Percentiles rank a stretch among this genome's conserved stretches.
Conservation (phyloP, 2,113 vertebrate genomes). For the Dascyllus trimaculatus region DNA sequence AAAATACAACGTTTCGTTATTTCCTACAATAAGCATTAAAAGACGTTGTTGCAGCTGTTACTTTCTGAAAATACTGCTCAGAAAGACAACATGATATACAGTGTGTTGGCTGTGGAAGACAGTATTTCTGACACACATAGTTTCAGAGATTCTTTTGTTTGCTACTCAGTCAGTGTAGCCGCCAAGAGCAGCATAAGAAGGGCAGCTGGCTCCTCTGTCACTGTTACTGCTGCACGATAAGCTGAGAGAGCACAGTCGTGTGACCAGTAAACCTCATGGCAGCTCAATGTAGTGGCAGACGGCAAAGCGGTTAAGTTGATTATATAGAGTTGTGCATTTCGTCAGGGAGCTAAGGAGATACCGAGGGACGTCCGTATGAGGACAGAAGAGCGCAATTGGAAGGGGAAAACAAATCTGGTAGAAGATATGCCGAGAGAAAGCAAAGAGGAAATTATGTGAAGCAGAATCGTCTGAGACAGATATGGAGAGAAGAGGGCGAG, state of each 20-base stretch:
- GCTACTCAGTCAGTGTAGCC: slow-evolving; percentile 19
- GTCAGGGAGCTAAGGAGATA: slow-evolving; percentile 41
- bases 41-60: not conserved
- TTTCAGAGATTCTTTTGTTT: slow-evolving; percentile 35
- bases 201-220: slow-evolving; percentile 39
- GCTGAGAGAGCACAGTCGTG: slow-evolving; percentile 36
- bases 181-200: slow-evolving; percentile 17
- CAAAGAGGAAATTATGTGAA: not conserved
- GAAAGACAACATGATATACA: not conserved
- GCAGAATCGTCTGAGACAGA: slow-evolving; percentile 2
- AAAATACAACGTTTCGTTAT: not conserved
- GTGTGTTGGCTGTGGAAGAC: not conserved
- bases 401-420: slow-evolving; percentile 12
- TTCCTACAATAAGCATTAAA: too few species aligned
- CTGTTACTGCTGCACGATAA: slow-evolving; percentile 44
- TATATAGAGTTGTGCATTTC: slow-evolving; percentile 71
- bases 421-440: slow-evolving; percentile 26
- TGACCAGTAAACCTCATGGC: slow-evolving; percentile 65
- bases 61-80: not conserved
- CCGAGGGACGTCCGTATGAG: slow-evolving; percentile 16
- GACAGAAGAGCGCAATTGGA: slow-evolving; percentile 39
- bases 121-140: slow-evolving; percentile 1
- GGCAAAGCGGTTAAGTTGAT: slow-evolving; percentile 71
- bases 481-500: not conserved
- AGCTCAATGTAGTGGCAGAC: slow-evolving; percentile 56